Evolutionary conservation across 2,888 invertebrate species (phyloP).

Genomic region (Sussaba pulchella): DNA sequence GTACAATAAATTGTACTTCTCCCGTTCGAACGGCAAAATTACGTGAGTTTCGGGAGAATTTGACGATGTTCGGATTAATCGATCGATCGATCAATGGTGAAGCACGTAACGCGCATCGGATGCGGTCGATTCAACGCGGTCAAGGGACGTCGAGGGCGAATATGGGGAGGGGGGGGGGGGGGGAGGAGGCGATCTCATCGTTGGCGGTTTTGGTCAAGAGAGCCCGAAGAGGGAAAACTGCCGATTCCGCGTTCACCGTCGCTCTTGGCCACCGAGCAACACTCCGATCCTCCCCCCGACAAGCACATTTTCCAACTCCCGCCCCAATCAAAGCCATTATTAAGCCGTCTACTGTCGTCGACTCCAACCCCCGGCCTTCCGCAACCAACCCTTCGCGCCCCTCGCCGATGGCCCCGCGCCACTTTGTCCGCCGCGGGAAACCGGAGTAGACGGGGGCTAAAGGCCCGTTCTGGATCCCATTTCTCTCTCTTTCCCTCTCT

Average conservation of each 20-base stretch:
- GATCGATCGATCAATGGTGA: not conserved
- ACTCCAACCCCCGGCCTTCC: too few species aligned
- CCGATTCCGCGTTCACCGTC: slow-evolving; percentile 42
- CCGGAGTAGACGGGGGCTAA: slow-evolving; percentile 62
- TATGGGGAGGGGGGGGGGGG: too few species aligned
- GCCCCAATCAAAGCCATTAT: slow-evolving; percentile 81
- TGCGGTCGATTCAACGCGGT: slow-evolving; percentile 4
- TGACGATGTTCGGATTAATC: not conserved
- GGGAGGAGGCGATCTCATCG: not conserved
- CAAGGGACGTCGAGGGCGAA: too few species aligned
- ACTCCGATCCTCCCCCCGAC: slow-evolving; percentile 68
- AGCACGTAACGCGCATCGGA: too few species aligned
- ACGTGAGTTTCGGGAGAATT: not conserved
- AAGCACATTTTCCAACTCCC: slow-evolving; percentile 74
- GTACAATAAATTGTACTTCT: slow-evolving; percentile 22
- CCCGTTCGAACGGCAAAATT: slow-evolving; percentile 39
- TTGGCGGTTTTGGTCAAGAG: slow-evolving; percentile 38
- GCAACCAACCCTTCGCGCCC: too few species aligned
- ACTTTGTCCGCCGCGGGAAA: slow-evolving; percentile 74
- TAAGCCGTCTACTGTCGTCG: slow-evolving; percentile 79
- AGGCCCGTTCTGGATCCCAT: slow-evolving; percentile 59
- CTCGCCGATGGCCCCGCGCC: slow-evolving; percentile 67
- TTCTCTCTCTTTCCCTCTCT: slow-evolving; percentile 10
- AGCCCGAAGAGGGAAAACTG: slow-evolving; percentile 60
- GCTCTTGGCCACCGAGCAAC: slow-evolving; percentile 64